Percentiles rank a stretch among this genome's conserved stretches.
These are phyloP conservation scores for Ctenosaura bakeri DNA, from an alignment of 2,797 vertebrate species.

Conservation along the genomic window DNA sequence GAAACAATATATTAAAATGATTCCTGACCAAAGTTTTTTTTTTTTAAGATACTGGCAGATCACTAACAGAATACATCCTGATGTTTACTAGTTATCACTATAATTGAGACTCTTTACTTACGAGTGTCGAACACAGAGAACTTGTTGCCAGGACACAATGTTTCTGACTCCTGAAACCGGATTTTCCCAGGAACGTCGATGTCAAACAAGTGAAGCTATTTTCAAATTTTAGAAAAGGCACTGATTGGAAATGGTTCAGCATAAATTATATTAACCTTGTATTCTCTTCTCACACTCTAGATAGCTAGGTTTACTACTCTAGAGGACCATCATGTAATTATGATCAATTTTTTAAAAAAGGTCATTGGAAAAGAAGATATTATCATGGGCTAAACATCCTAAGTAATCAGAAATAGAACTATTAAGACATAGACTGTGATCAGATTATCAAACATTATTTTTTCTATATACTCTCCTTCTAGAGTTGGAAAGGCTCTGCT, in stretches of 20 bases:
- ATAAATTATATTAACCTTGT: background rate
- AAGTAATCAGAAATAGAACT: background rate
- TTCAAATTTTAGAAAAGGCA: constrained; percentile 51
- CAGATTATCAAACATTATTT: too few relatives aligned
- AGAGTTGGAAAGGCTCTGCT: too few relatives aligned
- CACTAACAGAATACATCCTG: background rate
- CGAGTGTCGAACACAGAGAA: constrained; percentile 93
- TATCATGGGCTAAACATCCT: background rate
- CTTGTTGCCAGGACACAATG: constrained; percentile 88
- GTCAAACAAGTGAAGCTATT: constrained; percentile 96
- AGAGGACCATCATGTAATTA: background rate
- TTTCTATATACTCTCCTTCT: too few relatives aligned
- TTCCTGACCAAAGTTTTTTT: background rate
- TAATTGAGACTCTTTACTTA: constrained; percentile 77
- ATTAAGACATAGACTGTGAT: background rate
- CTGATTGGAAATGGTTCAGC: background rate
- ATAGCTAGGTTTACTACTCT: background rate
- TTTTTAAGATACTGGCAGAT: background rate
- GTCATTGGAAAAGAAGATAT: background rate
- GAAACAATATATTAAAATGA: background rate
- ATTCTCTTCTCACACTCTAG: background rate
- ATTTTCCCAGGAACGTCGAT: constrained; percentile 96
- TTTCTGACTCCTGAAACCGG: constrained; percentile 96
- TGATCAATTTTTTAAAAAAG: background rate
- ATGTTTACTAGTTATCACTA: background rate